These are phyloP conservation scores for Drosophila buzzatii DNA, from an alignment of 2,888 invertebrate species.

Conservation along the genomic window DNA sequence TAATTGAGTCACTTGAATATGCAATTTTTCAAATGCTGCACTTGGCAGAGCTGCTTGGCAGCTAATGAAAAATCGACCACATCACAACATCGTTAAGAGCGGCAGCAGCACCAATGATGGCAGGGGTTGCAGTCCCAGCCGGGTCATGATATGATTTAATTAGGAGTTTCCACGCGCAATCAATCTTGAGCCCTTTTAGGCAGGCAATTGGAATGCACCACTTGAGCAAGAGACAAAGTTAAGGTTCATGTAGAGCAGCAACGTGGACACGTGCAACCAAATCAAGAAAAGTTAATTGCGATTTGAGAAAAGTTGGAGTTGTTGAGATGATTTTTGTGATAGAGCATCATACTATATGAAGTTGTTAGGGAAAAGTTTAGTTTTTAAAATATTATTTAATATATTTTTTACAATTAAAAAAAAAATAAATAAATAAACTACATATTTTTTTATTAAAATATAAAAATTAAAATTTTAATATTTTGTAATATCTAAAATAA, in stretches of 20 bases:
- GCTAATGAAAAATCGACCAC: constrained; percentile 67
- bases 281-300: not conserved
- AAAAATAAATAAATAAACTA: not conserved
- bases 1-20: constrained; percentile 81
- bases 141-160: constrained; percentile 81
- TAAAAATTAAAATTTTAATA: not conserved
- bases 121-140: constrained; percentile 1
- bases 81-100: constrained; percentile 72
- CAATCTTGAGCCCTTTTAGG: constrained; percentile 74
- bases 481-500: no score
- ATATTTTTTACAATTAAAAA: not conserved
- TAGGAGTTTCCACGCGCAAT: constrained; percentile 83
- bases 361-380: not conserved
- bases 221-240: constrained; percentile 32
- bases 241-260: constrained; percentile 7
- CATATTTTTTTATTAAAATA: no score
- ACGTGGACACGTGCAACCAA: constrained; percentile 32
- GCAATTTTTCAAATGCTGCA: constrained; percentile 75
- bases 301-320: not conserved
- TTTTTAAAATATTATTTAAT: not conserved
- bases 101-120: constrained; percentile 21
- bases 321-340: not conserved
- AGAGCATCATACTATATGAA: not conserved
- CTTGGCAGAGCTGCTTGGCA: constrained; percentile 32
- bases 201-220: constrained; percentile 43